phyloP scores from a whole-genome alignment of 2,113 vertebrate genomes.

The Aegithalos caudatus region DNA sequence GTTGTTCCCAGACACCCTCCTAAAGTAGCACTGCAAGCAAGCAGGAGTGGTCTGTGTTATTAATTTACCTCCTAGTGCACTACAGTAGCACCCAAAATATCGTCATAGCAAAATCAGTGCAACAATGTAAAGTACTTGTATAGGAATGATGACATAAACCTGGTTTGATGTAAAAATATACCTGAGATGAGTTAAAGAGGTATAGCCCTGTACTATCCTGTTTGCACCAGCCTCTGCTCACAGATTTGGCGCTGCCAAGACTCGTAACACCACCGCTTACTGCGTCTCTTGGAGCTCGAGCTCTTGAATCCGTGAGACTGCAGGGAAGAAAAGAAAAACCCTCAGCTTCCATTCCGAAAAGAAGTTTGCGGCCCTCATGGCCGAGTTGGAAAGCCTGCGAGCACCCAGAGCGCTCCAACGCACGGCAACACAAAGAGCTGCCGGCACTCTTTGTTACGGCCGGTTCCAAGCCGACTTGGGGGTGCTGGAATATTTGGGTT shows the following conservation, averaged over 20 bases:
- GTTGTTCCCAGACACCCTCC: neutral
- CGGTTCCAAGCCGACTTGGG: neutral
- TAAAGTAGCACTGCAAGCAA: rapidly evolving
- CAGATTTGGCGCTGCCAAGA: neutral
- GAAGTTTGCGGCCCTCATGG: neutral
- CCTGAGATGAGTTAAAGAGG: neutral
- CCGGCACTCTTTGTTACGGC: neutral
- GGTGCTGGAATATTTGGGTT: neutral
- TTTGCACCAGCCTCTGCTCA: neutral
- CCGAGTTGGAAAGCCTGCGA: neutral
- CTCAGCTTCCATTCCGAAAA: neutral
- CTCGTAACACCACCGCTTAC: neutral
- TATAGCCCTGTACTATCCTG: neutral
- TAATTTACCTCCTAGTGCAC: neutral
- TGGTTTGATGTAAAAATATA: neutral
- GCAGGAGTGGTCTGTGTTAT: neutral
- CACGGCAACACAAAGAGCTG: constrained; percentile 40
- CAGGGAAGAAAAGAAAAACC: neutral
- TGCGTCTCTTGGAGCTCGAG: neutral
- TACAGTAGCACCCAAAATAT: neutral
- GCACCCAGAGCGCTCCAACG: neutral
- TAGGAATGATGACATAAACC: neutral
- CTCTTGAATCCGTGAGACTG: neutral
- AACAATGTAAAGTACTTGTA: neutral
- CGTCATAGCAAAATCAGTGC: neutral